Conservation (phyloP, 2,888 invertebrate species). For the Eupithecia dodoneata region DNA sequence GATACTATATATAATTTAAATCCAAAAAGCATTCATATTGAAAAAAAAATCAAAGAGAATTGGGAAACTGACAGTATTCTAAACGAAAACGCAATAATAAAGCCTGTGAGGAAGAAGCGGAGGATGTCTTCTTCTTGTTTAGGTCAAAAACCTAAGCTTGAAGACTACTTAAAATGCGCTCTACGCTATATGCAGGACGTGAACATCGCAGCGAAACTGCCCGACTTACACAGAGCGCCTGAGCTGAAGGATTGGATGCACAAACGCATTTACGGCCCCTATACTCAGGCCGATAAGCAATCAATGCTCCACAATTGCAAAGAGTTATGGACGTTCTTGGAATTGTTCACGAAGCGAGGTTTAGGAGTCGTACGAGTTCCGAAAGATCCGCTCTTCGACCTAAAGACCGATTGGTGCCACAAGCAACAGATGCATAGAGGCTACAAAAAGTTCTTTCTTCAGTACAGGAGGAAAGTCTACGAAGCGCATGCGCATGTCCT, state of each 20-base stretch:
- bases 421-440: constrained; percentile 47
- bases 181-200: constrained; percentile 59
- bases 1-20: constrained; percentile 69
- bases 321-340: constrained; percentile 59
- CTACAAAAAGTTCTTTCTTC: background rate
- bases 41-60: constrained; percentile 67
- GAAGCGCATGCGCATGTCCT: constrained; percentile 61
- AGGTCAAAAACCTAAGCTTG: constrained; percentile 60
- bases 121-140: constrained; percentile 61
- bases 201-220: constrained; percentile 71
- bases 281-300: constrained; percentile 50
- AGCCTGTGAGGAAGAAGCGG: constrained; percentile 57
- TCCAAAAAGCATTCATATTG: constrained; percentile 58
- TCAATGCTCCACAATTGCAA: constrained; percentile 37
- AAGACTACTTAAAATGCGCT: constrained; percentile 72
- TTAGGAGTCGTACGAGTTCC: constrained; percentile 61
- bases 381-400: constrained; percentile 52
- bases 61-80: constrained; percentile 74
- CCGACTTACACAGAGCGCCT: constrained; percentile 70
- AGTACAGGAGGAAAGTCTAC: constrained; percentile 62
- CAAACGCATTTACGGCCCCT: constrained; percentile 65
- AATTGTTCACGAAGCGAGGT: constrained; percentile 52
- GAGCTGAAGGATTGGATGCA: constrained; percentile 78
- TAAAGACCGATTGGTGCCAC: constrained; percentile 62
- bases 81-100: constrained; percentile 54